Conservation (phyloP, 2,113 vertebrate species). For the Leucopsar rothschildi region DNA sequence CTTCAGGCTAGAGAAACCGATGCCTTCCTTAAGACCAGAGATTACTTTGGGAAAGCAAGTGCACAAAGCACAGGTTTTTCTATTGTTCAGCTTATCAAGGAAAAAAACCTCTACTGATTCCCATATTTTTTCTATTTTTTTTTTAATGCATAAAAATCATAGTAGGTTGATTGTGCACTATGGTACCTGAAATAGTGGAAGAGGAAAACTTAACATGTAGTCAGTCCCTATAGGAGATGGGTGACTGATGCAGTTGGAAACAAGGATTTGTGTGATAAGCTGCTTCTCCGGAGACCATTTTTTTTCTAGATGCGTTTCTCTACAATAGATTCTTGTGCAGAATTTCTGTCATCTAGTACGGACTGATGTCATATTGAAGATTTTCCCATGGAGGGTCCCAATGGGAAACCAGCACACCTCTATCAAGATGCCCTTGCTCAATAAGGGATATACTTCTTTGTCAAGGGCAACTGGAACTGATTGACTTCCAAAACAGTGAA, state of each 20-base stretch:
- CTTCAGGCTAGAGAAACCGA: not conserved
- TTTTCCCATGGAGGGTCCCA: not conserved
- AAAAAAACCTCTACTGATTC: not conserved
- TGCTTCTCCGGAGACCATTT: not conserved
- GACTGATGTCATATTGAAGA: not conserved
- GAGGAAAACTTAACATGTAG: not conserved
- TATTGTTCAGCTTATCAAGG: not conserved
- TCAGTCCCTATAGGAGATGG: not conserved
- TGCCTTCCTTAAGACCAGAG: not conserved
- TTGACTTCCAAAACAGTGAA: not conserved
- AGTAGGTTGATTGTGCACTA: not conserved
- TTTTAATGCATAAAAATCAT: not conserved
- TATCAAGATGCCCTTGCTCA: not conserved
- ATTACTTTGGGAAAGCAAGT: not conserved
- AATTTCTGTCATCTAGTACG: not conserved
- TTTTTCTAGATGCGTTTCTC: not conserved
- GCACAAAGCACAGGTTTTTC: not conserved
- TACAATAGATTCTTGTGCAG: accelerated
- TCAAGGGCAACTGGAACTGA: not conserved
- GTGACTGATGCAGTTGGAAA: not conserved
- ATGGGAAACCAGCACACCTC: not conserved
- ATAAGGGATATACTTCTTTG: not conserved
- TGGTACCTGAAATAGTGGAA: not conserved
- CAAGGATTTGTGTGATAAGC: not conserved
- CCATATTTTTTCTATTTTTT: accelerated